phyloP scores from a whole-genome alignment of 2,888 invertebrate species.

The Monochamus alternatus region DNA sequence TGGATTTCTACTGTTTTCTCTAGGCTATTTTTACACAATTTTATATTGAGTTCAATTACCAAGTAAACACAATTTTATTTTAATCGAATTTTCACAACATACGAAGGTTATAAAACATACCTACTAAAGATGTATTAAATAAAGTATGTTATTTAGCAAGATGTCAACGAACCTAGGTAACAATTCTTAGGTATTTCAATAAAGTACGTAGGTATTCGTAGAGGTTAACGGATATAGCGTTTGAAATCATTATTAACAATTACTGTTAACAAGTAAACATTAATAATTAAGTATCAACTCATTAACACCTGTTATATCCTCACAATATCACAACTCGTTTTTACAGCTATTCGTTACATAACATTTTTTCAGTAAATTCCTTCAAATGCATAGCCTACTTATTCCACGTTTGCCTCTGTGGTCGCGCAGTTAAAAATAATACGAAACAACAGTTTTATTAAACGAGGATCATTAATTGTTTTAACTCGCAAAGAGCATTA shows the following conservation, averaged over 20 bases:
- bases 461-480: conserved; percentile 25
- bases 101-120: not conserved
- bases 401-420: not conserved
- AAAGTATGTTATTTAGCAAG: not conserved
- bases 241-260: not conserved
- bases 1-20: conserved; percentile 17
- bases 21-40: conserved; percentile 4
- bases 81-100: no score
- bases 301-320: conserved; percentile 23
- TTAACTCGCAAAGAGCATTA: conserved; percentile 18
- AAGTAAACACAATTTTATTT: conserved; percentile 5
- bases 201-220: no score
- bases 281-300: conserved; percentile 19
- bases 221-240: not conserved
- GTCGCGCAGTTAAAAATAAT: conserved; percentile 1
- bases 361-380: not conserved
- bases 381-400: not conserved
- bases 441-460: conserved; percentile 20
- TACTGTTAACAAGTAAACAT: not conserved
- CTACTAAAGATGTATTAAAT: not conserved
- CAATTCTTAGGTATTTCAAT: no score
- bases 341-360: conserved; percentile 3
- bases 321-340: not conserved
- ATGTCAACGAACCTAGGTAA: no score
- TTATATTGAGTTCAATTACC: not conserved